Evolutionary conservation across 2,113 vertebrate genomes (phyloP).

Genomic region (Pelmatolapia mariae): DNA sequence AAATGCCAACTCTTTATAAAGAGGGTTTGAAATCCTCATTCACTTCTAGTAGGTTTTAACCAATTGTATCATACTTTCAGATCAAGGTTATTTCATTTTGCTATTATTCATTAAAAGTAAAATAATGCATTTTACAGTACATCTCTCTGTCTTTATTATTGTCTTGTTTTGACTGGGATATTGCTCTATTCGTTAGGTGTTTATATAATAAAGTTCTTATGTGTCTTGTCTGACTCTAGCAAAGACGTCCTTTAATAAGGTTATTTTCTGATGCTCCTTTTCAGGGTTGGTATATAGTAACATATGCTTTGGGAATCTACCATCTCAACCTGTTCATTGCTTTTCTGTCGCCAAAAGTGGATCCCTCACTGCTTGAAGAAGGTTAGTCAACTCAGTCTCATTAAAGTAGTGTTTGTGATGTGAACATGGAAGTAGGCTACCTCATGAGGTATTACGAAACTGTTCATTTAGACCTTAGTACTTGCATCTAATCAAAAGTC

Average conservation of each 20-base stretch:
- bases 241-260: not conserved
- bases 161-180: not conserved
- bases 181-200: not conserved
- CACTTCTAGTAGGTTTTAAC: not conserved
- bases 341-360: constrained; percentile 81
- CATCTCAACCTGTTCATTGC: constrained; percentile 82
- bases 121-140: not conserved
- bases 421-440: not conserved
- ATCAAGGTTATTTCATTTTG: not conserved
- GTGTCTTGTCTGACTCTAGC: not conserved
- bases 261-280: constrained; percentile 29
- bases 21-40: not conserved
- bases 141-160: not conserved
- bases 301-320: constrained; percentile 81
- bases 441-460: not conserved
- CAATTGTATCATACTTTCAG: not conserved
- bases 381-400: constrained; percentile 39
- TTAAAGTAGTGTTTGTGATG: not conserved
- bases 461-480: not conserved
- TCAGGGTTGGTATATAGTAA: constrained; percentile 82
- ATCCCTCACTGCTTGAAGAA: constrained; percentile 79
- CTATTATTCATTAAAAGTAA: not conserved
- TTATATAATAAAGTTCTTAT: not conserved
- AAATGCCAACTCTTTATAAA: not conserved
- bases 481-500: not conserved